Conservation (phyloP, 2,797 vertebrate species). For the Cetoscarus ocellatus region DNA sequence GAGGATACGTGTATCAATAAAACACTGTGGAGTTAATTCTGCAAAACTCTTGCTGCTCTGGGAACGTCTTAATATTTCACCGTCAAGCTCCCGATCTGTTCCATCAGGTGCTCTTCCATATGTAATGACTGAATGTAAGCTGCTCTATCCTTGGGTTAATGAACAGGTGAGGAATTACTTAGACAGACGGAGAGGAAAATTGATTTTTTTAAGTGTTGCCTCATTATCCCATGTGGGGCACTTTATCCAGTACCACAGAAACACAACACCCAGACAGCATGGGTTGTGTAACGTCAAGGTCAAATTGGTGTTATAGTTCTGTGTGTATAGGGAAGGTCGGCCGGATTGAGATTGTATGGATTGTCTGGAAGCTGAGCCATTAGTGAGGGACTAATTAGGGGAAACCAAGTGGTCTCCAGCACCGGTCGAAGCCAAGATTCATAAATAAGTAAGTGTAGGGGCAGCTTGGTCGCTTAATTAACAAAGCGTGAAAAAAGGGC, state of each 20-base stretch:
- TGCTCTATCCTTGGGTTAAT: slow-evolving; percentile 65
- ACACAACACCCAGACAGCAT: slow-evolving; percentile 64
- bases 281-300: slow-evolving; percentile 75
- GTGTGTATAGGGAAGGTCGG: slow-evolving; percentile 46
- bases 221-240: slow-evolving; percentile 73
- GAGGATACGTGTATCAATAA: slow-evolving; percentile 46
- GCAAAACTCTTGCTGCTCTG: slow-evolving; percentile 25
- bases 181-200: slow-evolving; percentile 74
- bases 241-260: slow-evolving; percentile 69
- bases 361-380: slow-evolving; percentile 73
- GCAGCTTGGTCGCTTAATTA: slow-evolving; percentile 84
- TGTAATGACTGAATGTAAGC: slow-evolving; percentile 48
- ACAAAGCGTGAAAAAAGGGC: slow-evolving; percentile 79
- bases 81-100: slow-evolving; percentile 24
- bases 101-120: slow-evolving; percentile 41
- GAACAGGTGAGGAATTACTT: slow-evolving; percentile 76
- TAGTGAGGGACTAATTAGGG: slow-evolving; percentile 82
- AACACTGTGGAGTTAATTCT: slow-evolving; percentile 41
- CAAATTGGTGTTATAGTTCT: slow-evolving; percentile 56
- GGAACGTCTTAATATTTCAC: slow-evolving; percentile 68
- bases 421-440: slow-evolving; percentile 80
- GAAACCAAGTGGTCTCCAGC: slow-evolving; percentile 73
- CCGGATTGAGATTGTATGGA: slow-evolving; percentile 67
- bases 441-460: slow-evolving; percentile 86
- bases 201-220: slow-evolving; percentile 80